phyloP scores from a whole-genome alignment of 2,888 invertebrate species.

The Pammene aurita region DNA sequence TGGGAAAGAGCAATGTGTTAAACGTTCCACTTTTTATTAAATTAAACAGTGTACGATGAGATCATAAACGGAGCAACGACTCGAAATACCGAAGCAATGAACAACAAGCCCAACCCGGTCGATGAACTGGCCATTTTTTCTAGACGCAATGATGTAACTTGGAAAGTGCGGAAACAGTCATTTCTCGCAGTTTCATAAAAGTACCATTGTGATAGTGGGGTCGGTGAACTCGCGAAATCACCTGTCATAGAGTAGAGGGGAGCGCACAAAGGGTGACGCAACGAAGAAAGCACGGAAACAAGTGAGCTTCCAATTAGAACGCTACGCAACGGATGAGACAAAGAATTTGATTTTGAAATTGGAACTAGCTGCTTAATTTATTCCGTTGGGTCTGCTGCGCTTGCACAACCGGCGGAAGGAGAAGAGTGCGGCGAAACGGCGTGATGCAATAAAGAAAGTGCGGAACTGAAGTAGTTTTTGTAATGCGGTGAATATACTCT shows the following conservation, averaged over 20 bases:
- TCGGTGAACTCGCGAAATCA: conserved; percentile 80
- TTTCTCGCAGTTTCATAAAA: conserved; percentile 64
- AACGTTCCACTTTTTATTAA: conserved; percentile 50
- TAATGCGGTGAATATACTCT: conserved; percentile 81
- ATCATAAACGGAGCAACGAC: conserved; percentile 81
- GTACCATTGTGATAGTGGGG: conserved; percentile 75
- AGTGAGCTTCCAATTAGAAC: conserved; percentile 52
- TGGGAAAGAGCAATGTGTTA: conserved; percentile 25
- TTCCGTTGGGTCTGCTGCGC: conserved; percentile 56
- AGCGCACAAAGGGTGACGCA: conserved; percentile 66
- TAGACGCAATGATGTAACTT: conserved; percentile 74
- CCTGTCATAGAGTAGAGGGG: conserved; percentile 68
- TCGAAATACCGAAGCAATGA: conserved; percentile 73
- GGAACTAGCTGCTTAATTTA: conserved; percentile 56
- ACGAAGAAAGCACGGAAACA: conserved; percentile 71
- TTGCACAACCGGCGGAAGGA: conserved; percentile 80
- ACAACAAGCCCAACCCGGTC: conserved; percentile 65
- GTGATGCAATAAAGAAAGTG: conserved; percentile 83
- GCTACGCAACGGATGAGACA: conserved; percentile 55
- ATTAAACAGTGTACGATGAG: conserved; percentile 65
- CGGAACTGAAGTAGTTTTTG: conserved; percentile 81
- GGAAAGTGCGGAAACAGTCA: conserved; percentile 79
- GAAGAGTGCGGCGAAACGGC: conserved; percentile 77
- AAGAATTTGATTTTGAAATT: conserved; percentile 62
- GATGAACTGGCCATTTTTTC: conserved; percentile 70